phyloP scores from a whole-genome alignment of 2,113 vertebrate genomes.

The Axis porcinus region DNA sequence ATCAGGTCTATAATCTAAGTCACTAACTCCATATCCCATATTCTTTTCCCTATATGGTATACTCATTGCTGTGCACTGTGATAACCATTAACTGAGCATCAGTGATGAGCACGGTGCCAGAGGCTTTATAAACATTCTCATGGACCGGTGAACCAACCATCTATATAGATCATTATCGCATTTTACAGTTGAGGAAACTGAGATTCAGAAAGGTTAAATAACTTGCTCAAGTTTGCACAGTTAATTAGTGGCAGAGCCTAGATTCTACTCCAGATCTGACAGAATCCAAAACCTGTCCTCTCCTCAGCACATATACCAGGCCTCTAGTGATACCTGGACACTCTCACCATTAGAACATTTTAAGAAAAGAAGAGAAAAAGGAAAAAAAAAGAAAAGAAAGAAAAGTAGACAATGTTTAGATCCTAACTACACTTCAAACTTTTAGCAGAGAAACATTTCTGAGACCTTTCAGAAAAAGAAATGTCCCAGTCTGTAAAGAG shows the following conservation, averaged over 20 bases:
- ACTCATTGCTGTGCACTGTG: neutral
- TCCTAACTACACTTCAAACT: neutral
- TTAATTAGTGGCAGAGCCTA: neutral
- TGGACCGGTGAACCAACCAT: neutral
- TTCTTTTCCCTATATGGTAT: neutral
- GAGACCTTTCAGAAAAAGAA: neutral
- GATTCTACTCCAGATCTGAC: neutral
- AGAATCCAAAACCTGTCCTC: neutral
- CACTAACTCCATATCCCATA: neutral
- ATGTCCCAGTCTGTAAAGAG: neutral
- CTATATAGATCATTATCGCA: neutral
- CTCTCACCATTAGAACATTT: neutral
- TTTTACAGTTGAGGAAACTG: neutral
- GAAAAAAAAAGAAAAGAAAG: neutral
- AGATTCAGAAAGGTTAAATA: neutral
- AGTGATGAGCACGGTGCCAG: neutral
- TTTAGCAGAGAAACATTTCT: neutral
- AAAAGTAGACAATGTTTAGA: neutral
- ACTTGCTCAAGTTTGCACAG: neutral
- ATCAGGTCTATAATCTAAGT: neutral
- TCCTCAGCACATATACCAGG: neutral
- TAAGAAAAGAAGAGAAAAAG: neutral
- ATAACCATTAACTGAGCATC: neutral
- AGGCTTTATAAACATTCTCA: neutral
- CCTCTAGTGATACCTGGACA: neutral